Percentiles rank a stretch among this genome's conserved stretches.
These are phyloP conservation scores for Solen grandis DNA, from an alignment of 1,140 invertebrate genomes.

Conservation along the genomic window DNA sequence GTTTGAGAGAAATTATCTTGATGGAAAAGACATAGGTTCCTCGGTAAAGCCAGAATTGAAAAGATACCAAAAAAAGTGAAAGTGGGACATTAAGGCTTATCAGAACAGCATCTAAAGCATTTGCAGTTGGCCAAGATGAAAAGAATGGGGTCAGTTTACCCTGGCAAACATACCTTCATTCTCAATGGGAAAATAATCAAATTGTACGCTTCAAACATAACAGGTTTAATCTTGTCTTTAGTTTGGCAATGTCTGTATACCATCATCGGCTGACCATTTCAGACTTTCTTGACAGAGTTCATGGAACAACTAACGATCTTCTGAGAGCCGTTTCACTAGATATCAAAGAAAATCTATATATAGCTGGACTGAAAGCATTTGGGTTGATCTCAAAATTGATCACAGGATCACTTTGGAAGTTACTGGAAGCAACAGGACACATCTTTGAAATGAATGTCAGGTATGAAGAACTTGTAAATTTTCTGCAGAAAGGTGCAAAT, in stretches of 20 bases:
- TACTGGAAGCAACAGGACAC: slow-evolving; percentile 27
- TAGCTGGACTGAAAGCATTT: slow-evolving; percentile 38
- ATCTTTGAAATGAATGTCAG: slow-evolving; percentile 30
- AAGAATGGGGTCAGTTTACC: slow-evolving; percentile 46
- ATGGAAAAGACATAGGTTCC: no score
- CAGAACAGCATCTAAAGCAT: slow-evolving; percentile 37
- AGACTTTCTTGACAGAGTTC: background rate
- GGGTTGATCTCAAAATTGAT: slow-evolving; percentile 24
- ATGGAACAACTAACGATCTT: background rate
- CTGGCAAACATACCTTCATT: slow-evolving; percentile 28
- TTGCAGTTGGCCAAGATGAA: slow-evolving; percentile 52
- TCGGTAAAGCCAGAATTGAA: slow-evolving; percentile 9
- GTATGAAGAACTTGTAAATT: background rate
- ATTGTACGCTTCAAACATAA: background rate
- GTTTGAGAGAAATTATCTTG: no score
- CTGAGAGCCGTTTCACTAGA: slow-evolving; percentile 10
- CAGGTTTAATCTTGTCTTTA: no score
- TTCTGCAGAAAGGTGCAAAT: no score
- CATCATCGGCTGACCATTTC: background rate
- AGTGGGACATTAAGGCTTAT: slow-evolving; percentile 40
- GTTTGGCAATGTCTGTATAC: background rate
- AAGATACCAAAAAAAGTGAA: slow-evolving; percentile 31
- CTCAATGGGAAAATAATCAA: background rate
- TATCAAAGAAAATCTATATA: background rate
- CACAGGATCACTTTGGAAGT: slow-evolving; percentile 31